Percentiles rank a stretch among this genome's conserved stretches.
Evolutionary conservation across 2,797 vertebrate genomes (phyloP).

Genomic region (Ctenosaura bakeri): DNA sequence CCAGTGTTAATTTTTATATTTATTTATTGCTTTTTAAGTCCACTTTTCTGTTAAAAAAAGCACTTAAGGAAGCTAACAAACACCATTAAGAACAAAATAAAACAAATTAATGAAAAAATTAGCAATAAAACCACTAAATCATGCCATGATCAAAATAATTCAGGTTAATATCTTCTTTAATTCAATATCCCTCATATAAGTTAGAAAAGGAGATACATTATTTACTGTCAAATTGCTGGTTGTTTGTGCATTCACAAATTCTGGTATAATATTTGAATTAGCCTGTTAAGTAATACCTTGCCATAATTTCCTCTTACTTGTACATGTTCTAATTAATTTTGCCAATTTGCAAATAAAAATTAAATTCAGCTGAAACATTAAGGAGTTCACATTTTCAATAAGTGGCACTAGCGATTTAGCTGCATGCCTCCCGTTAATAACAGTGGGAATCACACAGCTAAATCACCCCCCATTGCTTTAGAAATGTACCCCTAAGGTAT

Average conservation of each 20-base stretch:
- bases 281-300: constrained; percentile 53
- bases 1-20: too few species aligned
- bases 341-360: constrained; percentile 80
- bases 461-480: constrained; percentile 74
- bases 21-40: too few species aligned
- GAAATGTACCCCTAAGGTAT: constrained; percentile 78
- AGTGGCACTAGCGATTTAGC: constrained; percentile 69
- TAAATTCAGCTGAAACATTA: constrained; percentile 77
- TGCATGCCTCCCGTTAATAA: constrained; percentile 73
- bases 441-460: constrained; percentile 75
- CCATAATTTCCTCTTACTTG: constrained; percentile 64
- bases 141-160: too few species aligned
- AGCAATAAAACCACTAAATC: neutral
- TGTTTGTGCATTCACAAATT: constrained; percentile 58
- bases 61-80: too few species aligned
- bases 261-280: constrained; percentile 43
- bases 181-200: neutral
- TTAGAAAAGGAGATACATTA: neutral
- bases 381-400: constrained; percentile 74
- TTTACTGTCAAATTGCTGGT: constrained; percentile 42
- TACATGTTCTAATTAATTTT: constrained; percentile 76
- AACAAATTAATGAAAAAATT: too few species aligned
- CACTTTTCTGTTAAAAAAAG: too few species aligned
- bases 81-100: too few species aligned
- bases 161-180: neutral